These are phyloP conservation scores for Galeopterus variegatus DNA, from an alignment of 2,113 vertebrate species.

Conservation along the genomic window DNA sequence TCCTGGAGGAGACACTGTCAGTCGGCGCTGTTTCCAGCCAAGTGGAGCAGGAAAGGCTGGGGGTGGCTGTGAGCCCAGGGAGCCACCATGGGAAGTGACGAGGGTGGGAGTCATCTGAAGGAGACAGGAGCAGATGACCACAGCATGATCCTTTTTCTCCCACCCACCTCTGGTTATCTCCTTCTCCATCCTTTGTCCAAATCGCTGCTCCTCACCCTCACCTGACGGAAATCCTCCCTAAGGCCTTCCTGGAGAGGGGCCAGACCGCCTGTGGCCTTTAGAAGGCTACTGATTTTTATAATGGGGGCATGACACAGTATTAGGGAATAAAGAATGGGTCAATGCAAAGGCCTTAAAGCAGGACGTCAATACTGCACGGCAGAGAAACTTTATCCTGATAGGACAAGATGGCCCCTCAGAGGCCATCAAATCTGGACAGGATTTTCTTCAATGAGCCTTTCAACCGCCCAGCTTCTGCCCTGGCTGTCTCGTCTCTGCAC, in stretches of 20 bases:
- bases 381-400: neutral
- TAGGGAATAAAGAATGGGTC: neutral
- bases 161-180: neutral
- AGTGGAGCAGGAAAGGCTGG: constrained; percentile 57
- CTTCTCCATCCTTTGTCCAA: neutral
- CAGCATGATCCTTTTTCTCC: neutral
- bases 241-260: neutral
- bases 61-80: constrained; percentile 63
- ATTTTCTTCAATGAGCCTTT: neutral
- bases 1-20: constrained; percentile 77
- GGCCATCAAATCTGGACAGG: neutral
- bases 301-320: neutral
- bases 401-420: neutral
- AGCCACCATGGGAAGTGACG: constrained; percentile 62
- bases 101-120: constrained; percentile 27
- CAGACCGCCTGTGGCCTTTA: neutral
- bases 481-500: neutral
- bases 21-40: constrained; percentile 63
- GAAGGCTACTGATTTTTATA: neutral
- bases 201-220: neutral
- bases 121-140: neutral
- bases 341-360: neutral
- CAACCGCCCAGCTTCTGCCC: neutral
- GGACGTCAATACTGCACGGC: neutral
- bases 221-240: neutral